Evolutionary conservation across 2,113 vertebrate genomes (phyloP).

Genomic region (Corapipo altera): DNA sequence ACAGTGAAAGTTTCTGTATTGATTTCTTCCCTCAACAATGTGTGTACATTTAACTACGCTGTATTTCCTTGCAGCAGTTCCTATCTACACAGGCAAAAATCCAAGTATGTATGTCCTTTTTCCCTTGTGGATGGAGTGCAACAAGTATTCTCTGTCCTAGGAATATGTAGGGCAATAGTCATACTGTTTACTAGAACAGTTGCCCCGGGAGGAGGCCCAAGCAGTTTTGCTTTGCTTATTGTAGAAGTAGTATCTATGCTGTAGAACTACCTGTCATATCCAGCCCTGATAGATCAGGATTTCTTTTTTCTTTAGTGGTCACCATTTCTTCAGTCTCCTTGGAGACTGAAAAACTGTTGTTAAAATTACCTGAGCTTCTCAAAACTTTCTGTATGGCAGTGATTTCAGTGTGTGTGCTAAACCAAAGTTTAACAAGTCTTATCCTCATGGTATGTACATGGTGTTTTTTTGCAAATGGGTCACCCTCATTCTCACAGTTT

Average conservation of each 20-base stretch:
- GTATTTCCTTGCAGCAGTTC: neutral
- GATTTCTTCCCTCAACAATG: neutral
- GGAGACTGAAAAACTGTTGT: neutral
- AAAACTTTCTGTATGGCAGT: neutral
- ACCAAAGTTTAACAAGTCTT: neutral
- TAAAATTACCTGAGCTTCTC: neutral
- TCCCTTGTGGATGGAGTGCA: neutral
- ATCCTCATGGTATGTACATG: rapidly evolving
- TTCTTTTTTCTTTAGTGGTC: neutral
- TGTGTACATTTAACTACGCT: neutral
- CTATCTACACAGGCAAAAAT: neutral
- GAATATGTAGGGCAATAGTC: neutral
- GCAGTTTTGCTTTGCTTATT: neutral
- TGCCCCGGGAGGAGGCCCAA: neutral
- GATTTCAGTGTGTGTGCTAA: neutral
- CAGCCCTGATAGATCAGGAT: neutral
- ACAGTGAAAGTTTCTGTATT: neutral
- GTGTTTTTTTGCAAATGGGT: neutral
- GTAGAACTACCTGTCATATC: neutral
- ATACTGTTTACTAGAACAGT: neutral
- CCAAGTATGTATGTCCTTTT: neutral
- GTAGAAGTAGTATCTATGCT: neutral
- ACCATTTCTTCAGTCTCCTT: neutral
- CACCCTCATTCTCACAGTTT: neutral
- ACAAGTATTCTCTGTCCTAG: neutral